Base-by-base conservation (phyloP, 2,888 invertebrate genomes). In the Ethmia dodecea region DNA sequence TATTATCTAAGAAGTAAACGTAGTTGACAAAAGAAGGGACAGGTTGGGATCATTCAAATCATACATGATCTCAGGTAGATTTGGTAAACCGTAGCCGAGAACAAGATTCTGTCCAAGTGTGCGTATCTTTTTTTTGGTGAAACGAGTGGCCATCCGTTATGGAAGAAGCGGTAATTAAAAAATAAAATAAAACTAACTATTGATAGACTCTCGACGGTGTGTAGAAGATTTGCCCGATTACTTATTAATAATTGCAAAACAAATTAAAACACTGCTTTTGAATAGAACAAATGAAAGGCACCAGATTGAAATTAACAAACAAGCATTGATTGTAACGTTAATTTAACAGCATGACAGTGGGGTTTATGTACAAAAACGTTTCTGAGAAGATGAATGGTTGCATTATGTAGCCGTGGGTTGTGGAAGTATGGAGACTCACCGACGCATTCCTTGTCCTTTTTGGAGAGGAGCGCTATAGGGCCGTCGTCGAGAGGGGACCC, bases 391-490 rank as follows among this genome's bases (percentile, higher is more conserved):
- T 60, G 51, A 55, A 55, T 54, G 48, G 44, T 38, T 18, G 36
- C 49, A 47, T 54, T 54, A 45, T 47, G 49, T 40, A 32, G 33
- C 40, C 32, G 33, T 35, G 29, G n/a, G 29, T 32, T 39, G 39
- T 33, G 42, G 32, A 45, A 37, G 24, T 38, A 28, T 31, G 20
- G 34, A 40, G 31, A 73, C 83, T 79, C 55, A 84, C 83, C 83
- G 53, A 52, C 57, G 55, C 77, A 77, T 53, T 83, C 72, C 59
- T 68, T 71, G 52, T 78, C 80, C 65, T 72, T 86, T 50, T 88
- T 88, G 50, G 88, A 89, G 55, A 90, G 89, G 47, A 91, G 86
- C 33, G 90, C 86, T 49, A 91, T 74, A 29, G 91, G 91, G 45
- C 89, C 90, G 43, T 86, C 76, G 58, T 88, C 87, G 42, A 88